A percentile compares a stretch with the other conserved stretches of the same genome.
phyloP scores from a whole-genome alignment of 23 tunicate species.

The Aplidium turbinatum region DNA sequence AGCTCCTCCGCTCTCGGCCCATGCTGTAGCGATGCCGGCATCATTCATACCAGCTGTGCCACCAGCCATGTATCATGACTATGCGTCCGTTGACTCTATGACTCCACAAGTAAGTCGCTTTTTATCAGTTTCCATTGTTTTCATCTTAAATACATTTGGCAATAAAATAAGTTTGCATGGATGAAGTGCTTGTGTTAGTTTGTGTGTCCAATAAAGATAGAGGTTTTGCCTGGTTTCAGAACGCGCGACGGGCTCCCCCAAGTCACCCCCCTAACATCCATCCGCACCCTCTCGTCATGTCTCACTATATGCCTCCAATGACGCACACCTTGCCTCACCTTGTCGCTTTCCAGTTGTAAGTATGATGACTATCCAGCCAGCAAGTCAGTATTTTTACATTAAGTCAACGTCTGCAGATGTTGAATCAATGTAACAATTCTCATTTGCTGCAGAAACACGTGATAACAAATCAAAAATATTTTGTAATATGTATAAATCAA shows the following conservation, averaged over 20 bases:
- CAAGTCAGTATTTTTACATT: too few relatives aligned
- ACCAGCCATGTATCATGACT: slow-evolving; percentile 41
- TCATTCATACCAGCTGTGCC: slow-evolving; percentile 13
- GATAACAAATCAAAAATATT: too few relatives aligned
- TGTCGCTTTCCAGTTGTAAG: slow-evolving; percentile 82
- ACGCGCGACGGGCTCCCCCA: too few relatives aligned
- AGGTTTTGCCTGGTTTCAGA: background rate
- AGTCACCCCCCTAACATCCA: slow-evolving; percentile 26
- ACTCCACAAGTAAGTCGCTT: slow-evolving; percentile 29
- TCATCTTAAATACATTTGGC: too few relatives aligned
- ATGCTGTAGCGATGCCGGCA: slow-evolving; percentile 51
- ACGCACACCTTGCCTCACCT: slow-evolving; percentile 63
- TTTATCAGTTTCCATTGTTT: background rate
- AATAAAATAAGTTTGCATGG: too few relatives aligned
- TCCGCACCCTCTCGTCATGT: slow-evolving; percentile 44
- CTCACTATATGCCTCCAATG: slow-evolving; percentile 48
- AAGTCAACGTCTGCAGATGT: too few relatives aligned
- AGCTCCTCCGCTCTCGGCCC: slow-evolving; percentile 14
- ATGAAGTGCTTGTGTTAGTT: too few relatives aligned
- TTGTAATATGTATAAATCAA: too few relatives aligned
- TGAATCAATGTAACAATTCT: too few relatives aligned
- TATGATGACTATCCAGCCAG: too few relatives aligned
- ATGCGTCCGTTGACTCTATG: slow-evolving; percentile 25
- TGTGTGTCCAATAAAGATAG: too few relatives aligned
- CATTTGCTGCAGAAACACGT: too few relatives aligned